These are phyloP conservation scores for Latheticus oryzae DNA, from an alignment of 2,888 invertebrate genomes.

Conservation along the genomic window DNA sequence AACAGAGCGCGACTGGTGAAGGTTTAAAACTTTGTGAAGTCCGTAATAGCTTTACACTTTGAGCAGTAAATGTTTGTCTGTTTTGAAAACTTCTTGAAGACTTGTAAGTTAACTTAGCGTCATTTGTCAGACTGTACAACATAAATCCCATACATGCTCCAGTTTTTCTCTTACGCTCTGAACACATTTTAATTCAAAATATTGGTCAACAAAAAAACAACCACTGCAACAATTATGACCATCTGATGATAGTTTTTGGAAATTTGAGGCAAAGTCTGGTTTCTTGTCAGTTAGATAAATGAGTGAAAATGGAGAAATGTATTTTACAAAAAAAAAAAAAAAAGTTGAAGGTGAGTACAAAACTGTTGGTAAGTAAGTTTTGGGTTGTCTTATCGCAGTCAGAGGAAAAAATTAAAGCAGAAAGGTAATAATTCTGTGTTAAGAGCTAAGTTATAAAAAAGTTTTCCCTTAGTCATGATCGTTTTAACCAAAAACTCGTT, in stretches of 20 bases:
- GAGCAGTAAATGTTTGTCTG: constrained; percentile 53
- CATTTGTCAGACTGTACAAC: constrained; percentile 63
- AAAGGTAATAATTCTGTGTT: constrained; percentile 21
- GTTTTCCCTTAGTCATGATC: constrained; percentile 20
- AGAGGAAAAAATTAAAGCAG: constrained; percentile 1
- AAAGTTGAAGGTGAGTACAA: no score
- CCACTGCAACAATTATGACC: no score
- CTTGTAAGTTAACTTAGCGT: constrained; percentile 56
- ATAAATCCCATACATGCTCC: constrained; percentile 62
- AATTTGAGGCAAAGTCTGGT: no score
- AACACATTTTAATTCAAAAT: no score
- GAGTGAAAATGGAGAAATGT: no score
- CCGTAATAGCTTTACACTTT: constrained; percentile 57
- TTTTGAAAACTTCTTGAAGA: constrained; percentile 50
- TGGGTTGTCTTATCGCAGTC: not conserved
- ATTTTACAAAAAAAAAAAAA: no score
- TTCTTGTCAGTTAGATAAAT: no score
- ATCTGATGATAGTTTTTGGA: no score
- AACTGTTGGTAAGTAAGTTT: no score
- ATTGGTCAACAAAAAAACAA: no score
- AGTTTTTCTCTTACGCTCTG: constrained; percentile 48
- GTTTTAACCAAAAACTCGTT: constrained; percentile 25
- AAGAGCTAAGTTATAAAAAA: constrained; percentile 20
- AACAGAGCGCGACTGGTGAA: constrained; percentile 19
- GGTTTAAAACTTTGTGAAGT: constrained; percentile 52